Evolutionary conservation across 35 echinoderm and acorn worm genomes (phyloP).

Genomic region (Eucidaris tribuloides): DNA sequence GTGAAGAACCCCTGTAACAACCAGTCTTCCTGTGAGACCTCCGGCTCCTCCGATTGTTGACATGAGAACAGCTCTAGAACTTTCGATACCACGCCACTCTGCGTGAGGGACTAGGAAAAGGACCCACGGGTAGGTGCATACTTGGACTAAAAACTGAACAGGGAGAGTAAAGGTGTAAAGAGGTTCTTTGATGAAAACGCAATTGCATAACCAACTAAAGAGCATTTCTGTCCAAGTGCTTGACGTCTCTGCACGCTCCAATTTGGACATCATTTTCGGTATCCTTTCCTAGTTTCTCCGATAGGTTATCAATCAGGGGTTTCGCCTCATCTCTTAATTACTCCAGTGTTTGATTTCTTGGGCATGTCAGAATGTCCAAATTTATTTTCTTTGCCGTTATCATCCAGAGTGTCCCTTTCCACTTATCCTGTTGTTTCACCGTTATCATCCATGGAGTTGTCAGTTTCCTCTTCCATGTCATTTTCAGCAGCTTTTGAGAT

Average conservation of each 20-base stretch:
- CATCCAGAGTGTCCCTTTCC: too few relatives aligned
- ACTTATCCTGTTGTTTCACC: too few relatives aligned
- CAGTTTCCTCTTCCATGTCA: too few relatives aligned
- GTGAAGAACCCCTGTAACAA: not conserved
- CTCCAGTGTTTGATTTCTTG: not conserved
- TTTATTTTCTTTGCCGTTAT: too few relatives aligned
- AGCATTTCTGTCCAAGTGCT: not conserved
- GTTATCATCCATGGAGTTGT: too few relatives aligned
- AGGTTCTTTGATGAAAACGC: not conserved
- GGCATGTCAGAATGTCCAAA: too few relatives aligned
- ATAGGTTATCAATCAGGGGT: not conserved
- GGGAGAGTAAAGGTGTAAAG: not conserved
- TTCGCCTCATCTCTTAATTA: not conserved
- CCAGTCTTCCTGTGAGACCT: not conserved
- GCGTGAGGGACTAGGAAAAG: not conserved
- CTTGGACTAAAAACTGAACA: not conserved
- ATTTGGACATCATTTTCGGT: not conserved
- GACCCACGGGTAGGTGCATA: not conserved
- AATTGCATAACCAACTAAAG: too few relatives aligned
- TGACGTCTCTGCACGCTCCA: not conserved
- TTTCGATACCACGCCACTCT: not conserved
- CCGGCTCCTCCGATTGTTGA: not conserved
- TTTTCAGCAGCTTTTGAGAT: too few relatives aligned
- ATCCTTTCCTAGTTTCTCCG: not conserved
- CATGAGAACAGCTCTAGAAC: not conserved